Base-by-base conservation (phyloP, 2,113 vertebrate genomes). In the Entomyzon cyanotis region DNA sequence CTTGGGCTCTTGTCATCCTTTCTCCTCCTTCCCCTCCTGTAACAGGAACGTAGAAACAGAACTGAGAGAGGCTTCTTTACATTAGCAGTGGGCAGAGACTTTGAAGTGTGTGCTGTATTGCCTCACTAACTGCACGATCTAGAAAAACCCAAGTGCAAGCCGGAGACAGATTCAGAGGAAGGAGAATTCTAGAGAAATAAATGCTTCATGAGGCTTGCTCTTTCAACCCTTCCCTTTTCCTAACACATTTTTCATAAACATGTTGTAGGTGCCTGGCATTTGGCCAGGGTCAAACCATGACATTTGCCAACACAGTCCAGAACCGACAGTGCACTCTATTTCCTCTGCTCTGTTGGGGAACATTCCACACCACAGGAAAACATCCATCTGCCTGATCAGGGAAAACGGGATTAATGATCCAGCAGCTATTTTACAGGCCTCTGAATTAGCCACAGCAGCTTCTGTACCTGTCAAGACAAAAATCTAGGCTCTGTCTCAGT, bases 1-100 rank as follows among this genome's bases (percentile, higher is more conserved):
- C 99, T 98, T 21, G 99, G 99, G 50, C 99, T 99, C 98, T 99
- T 99, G 94, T 99, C 99, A 87, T 99, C 99, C 98, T 99, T 99
- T 97, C 99, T 98, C 91, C 99, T 98, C 41, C 99, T 98, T 65
- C 99, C 99, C 97, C 99, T 99, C 98, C 99, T 99, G 73, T 25
- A 95, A 96, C 27, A 95, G 60, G 55, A 94, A 75, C 55, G 96
- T 7, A 95, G 63, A 94, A 35, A 86, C 28, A 94, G 49, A 53
- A 82, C 11, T 75, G 27, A 88, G 78, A 93, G 31, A 56, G 53
- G 73, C 18, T 82, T 68, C 71, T 71, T 74, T 28, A 47, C 42
- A 65, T 8, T 21, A 4, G 39, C 24, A 55, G 56, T 25, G 37
- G 68, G 67, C 47, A 74, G 39, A 76, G 42, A 46, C 69, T 92